These are phyloP conservation scores for Zophobas morio DNA, from an alignment of 1,140 invertebrate species.

Conservation along the genomic window DNA sequence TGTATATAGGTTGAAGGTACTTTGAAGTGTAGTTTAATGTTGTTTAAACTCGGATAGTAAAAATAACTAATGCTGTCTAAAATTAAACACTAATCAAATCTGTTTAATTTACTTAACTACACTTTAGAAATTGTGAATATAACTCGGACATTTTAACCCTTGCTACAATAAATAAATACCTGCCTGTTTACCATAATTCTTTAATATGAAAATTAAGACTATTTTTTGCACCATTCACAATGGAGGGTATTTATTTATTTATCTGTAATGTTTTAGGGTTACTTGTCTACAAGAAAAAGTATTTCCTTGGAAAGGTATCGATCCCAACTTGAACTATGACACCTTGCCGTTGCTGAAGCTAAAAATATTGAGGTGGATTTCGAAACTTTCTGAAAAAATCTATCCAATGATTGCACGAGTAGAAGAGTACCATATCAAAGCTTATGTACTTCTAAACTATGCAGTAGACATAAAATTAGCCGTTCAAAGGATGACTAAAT, in stretches of 20 bases:
- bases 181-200: too few relatives aligned
- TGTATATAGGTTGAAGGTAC: too few relatives aligned
- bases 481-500: slow-evolving; percentile 53
- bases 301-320: slow-evolving; percentile 60
- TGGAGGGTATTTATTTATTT: not conserved
- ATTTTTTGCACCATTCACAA: too few relatives aligned
- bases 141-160: too few relatives aligned
- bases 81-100: too few relatives aligned
- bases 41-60: too few relatives aligned
- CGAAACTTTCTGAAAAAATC: slow-evolving; percentile 61
- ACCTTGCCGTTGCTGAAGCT: slow-evolving; percentile 54
- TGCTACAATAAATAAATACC: too few relatives aligned
- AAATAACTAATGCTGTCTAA: too few relatives aligned
- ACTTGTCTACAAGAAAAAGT: slow-evolving; percentile 59
- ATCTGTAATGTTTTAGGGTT: slow-evolving; percentile 49
- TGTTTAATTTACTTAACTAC: too few relatives aligned
- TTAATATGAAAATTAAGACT: too few relatives aligned
- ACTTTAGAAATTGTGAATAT: too few relatives aligned
- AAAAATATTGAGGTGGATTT: slow-evolving; percentile 58
- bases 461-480: slow-evolving; percentile 60
- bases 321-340: slow-evolving; percentile 56
- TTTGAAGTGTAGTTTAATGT: too few relatives aligned
- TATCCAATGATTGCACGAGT: slow-evolving; percentile 54
- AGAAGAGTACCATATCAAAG: slow-evolving; percentile 58
- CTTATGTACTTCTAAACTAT: slow-evolving; percentile 59